phyloP scores from a whole-genome alignment of 2,888 invertebrate genomes.

The Arrhopalites spinosus region DNA sequence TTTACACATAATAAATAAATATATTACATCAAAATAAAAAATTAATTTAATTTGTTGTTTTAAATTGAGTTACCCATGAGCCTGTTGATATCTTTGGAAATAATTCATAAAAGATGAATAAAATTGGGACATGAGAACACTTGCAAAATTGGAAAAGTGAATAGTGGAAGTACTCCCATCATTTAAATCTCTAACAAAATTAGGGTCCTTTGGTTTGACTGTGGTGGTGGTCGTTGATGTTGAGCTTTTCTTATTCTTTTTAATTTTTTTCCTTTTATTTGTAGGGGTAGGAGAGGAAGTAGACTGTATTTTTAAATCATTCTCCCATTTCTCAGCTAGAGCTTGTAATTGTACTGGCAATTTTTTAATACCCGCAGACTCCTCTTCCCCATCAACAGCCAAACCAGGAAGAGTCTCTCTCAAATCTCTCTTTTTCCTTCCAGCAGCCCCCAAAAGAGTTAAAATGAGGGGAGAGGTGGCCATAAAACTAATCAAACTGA shows the following conservation, averaged over 20 bases:
- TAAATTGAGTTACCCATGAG: background rate
- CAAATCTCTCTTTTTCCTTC: conserved; percentile 45
- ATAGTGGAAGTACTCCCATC: conserved; percentile 9
- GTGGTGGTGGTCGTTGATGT: background rate
- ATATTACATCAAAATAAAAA: too few relatives aligned
- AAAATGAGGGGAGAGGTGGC: conserved; percentile 53
- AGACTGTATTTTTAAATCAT: conserved; percentile 6
- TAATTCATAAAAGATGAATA: conserved; percentile 6
- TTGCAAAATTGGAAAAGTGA: conserved; percentile 27
- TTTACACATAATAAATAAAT: too few relatives aligned
- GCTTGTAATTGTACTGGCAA: background rate
- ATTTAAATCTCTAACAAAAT: conserved; percentile 8
- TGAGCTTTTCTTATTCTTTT: background rate
- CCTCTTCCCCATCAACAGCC: too few relatives aligned
- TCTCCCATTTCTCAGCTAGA: background rate
- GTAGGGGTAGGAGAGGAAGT: background rate
- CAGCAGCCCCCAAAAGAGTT: conserved; percentile 49
- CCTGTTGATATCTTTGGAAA: conserved; percentile 13
- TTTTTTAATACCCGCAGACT: background rate
- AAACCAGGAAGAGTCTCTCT: background rate
- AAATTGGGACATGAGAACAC: conserved; percentile 21
- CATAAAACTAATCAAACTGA: conserved; percentile 53
- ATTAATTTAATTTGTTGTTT: too few relatives aligned
- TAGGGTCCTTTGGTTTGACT: background rate
- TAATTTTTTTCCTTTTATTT: background rate